phyloP scores from a whole-genome alignment of 2,113 vertebrate species.

The Microtus pennsylvanicus region DNA sequence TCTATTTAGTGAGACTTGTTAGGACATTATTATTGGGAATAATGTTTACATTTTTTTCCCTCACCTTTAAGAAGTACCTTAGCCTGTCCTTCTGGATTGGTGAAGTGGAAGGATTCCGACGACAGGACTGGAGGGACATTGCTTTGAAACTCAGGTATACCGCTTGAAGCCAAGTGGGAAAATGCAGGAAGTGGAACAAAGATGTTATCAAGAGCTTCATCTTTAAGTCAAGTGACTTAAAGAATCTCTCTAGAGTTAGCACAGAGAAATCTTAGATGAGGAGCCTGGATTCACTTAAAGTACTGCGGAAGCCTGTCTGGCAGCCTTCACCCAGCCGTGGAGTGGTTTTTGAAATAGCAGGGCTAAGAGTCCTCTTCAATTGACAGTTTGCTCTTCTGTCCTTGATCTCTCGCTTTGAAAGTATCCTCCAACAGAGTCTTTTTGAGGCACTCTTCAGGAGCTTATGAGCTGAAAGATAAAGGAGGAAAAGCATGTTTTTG shows the following conservation, averaged over 20 bases:
- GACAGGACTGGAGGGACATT: not conserved
- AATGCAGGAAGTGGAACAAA: too few relatives aligned
- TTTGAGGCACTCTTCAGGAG: not conserved
- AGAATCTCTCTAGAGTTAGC: not conserved
- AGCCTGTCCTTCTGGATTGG: not conserved
- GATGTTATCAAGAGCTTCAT: not conserved
- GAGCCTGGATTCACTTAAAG: not conserved
- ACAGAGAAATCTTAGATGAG: not conserved
- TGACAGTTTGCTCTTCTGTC: not conserved
- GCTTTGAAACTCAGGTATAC: not conserved
- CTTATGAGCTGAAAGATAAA: not conserved
- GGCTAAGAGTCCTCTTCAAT: not conserved
- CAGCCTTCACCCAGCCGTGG: not conserved
- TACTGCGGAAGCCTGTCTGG: not conserved
- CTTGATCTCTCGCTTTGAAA: not conserved
- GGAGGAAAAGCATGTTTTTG: not conserved
- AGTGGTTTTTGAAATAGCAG: not conserved
- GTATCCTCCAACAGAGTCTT: not conserved
- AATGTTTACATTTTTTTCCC: not conserved
- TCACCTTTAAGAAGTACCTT: not conserved
- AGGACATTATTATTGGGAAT: not conserved
- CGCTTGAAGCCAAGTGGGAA: not conserved
- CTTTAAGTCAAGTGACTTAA: not conserved
- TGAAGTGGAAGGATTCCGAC: not conserved
- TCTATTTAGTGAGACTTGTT: not conserved